Conservation (phyloP, 1,140 invertebrate genomes). For the Neotoxoptera formosana region DNA sequence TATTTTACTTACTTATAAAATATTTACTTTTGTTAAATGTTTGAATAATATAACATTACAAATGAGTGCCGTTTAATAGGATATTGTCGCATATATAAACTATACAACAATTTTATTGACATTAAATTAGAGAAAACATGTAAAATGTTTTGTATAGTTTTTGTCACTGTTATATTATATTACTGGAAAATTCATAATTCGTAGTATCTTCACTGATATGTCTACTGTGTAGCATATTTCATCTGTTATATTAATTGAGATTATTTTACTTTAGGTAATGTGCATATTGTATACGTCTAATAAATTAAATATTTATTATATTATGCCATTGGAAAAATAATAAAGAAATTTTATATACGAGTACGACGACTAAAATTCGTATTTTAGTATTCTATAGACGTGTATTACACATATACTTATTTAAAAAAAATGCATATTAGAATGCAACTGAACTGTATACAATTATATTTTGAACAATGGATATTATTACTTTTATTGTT, state of each 20-base stretch:
- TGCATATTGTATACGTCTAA: background rate
- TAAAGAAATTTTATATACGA: background rate
- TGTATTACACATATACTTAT: background rate
- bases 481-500: slow-evolving; percentile 29
- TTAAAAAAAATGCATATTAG: background rate
- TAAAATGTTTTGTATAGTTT: background rate
- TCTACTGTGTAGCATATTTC: background rate
- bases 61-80: background rate
- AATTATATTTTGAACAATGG: background rate
- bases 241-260: background rate
- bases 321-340: background rate
- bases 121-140: background rate
- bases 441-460: background rate
- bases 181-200: background rate
- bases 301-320: background rate
- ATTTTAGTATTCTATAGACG: background rate
- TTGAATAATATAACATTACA: background rate
- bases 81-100: background rate
- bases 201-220: background rate
- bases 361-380: background rate
- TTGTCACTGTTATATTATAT: background rate
- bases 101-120: background rate
- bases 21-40: background rate
- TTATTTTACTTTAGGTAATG: background rate
- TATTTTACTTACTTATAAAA: background rate